A percentile compares a stretch with the other conserved stretches of the same genome.
Conservation (phyloP, 1,140 invertebrate genomes). For the Acromyrmex charruanus region DNA sequence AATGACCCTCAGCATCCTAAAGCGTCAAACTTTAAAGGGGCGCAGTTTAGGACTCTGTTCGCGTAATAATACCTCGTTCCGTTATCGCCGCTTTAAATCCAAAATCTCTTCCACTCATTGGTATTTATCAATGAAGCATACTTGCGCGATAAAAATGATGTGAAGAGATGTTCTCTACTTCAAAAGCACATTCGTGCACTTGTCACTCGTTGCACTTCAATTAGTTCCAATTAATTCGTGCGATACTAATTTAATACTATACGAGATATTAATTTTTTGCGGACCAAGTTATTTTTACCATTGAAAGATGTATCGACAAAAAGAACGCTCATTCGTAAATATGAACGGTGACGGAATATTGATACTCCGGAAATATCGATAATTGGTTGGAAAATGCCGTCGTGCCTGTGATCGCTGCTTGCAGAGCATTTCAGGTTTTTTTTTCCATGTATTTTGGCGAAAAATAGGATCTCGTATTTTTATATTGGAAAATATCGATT, state of each 20-base stretch:
- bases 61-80: slow-evolving; percentile 64
- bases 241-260: neutral
- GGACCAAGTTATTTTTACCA: neutral
- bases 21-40: slow-evolving; percentile 57
- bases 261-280: neutral
- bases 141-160: neutral
- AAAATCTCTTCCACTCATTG: slow-evolving; percentile 19
- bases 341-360: neutral
- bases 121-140: neutral
- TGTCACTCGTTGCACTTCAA: slow-evolving; percentile 10
- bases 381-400: neutral
- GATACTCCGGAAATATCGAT: slow-evolving; percentile 23
- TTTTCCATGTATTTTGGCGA: neutral
- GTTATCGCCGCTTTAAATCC: slow-evolving; percentile 67
- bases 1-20: slow-evolving; percentile 50
- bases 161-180: neutral
- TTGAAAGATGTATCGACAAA: neutral
- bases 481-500: slow-evolving; percentile 39
- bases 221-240: neutral
- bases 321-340: neutral
- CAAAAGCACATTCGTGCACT: neutral
- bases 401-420: neutral
- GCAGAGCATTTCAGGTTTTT: neutral
- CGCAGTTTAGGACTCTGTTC: slow-evolving; percentile 59
- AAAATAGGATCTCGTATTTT: neutral